Percentiles rank a stretch among this genome's conserved stretches.
Conservation (phyloP, 2,888 invertebrate genomes). For the Chesias legatella region DNA sequence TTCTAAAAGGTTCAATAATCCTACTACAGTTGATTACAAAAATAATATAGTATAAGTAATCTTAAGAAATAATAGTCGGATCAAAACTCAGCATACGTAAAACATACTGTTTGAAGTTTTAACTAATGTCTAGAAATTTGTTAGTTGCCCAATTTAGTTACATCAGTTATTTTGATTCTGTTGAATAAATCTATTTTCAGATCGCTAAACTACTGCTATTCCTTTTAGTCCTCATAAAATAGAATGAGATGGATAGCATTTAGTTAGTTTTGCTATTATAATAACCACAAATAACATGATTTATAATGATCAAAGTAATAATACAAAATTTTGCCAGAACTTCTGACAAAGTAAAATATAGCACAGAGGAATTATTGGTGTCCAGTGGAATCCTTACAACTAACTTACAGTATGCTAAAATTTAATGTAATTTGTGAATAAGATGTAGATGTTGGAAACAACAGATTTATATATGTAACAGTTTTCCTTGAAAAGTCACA, state of each 20-base stretch:
- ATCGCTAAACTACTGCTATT: no score
- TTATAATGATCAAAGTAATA: no score
- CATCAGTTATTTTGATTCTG: no score
- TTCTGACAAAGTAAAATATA: slow-evolving; percentile 4
- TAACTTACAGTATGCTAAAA: slow-evolving; percentile 40
- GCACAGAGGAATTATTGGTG: slow-evolving; percentile 23
- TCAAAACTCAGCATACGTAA: slow-evolving; percentile 14
- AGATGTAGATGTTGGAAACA: slow-evolving; percentile 37
- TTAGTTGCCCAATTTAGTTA: no score
- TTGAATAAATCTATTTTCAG: no score
- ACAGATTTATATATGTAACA: neutral
- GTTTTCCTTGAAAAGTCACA: slow-evolving; percentile 4
- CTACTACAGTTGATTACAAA: slow-evolving; percentile 5
- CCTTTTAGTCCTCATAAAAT: no score
- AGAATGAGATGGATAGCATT: no score
- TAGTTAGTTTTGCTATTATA: no score
- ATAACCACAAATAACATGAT: no score
- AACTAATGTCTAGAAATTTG: no score
- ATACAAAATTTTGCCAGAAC: neutral
- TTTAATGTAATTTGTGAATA: slow-evolving; percentile 37
- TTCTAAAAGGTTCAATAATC: no score
- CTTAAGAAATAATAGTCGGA: slow-evolving; percentile 27
- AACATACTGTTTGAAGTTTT: no score
- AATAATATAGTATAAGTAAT: slow-evolving; percentile 15
- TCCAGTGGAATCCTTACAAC: slow-evolving; percentile 46